These are phyloP conservation scores for Cheilosia grossa DNA, from an alignment of 2,888 invertebrate genomes.

Conservation along the genomic window DNA sequence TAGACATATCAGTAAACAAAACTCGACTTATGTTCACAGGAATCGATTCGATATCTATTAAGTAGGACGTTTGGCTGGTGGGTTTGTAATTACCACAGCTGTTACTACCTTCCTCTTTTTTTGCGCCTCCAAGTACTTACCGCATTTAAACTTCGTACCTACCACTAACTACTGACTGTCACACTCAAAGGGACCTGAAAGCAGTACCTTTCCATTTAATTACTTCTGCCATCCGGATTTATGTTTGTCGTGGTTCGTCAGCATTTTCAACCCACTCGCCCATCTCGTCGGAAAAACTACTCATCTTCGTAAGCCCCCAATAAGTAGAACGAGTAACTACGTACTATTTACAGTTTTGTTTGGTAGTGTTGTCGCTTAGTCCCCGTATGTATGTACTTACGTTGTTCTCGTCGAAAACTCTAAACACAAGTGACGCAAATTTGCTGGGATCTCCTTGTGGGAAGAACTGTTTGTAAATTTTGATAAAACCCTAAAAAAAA, in stretches of 20 bases:
- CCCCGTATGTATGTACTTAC: slow-evolving; percentile 86
- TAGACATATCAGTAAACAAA: slow-evolving; percentile 30
- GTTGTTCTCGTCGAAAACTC: slow-evolving; percentile 99
- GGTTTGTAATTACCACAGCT: slow-evolving; percentile 5
- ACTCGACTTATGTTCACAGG: slow-evolving; percentile 2
- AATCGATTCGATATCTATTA: slow-evolving; percentile 45
- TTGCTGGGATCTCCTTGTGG: slow-evolving; percentile 99
- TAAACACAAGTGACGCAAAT: slow-evolving; percentile 98
- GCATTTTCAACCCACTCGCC: background rate
- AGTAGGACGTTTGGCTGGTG: background rate
- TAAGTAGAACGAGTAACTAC: too few relatives aligned
- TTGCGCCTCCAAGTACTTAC: background rate
- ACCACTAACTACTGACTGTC: too few relatives aligned
- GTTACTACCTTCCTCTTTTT: background rate
- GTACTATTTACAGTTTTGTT: slow-evolving; percentile 17
- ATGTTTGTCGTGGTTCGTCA: slow-evolving; percentile 15
- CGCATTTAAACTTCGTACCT: too few relatives aligned
- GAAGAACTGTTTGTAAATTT: slow-evolving; percentile 99
- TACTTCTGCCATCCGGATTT: slow-evolving; percentile 28
- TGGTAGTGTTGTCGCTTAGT: slow-evolving; percentile 8
- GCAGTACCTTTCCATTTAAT: slow-evolving; percentile 26
- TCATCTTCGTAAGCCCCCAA: background rate
- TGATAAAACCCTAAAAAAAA: slow-evolving; percentile 94
- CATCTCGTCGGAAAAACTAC: background rate
- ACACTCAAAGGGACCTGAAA: slow-evolving; percentile 1